These are phyloP conservation scores for Chalcosyrphus nemorum DNA, from an alignment of 2,888 invertebrate genomes.

Conservation along the genomic window DNA sequence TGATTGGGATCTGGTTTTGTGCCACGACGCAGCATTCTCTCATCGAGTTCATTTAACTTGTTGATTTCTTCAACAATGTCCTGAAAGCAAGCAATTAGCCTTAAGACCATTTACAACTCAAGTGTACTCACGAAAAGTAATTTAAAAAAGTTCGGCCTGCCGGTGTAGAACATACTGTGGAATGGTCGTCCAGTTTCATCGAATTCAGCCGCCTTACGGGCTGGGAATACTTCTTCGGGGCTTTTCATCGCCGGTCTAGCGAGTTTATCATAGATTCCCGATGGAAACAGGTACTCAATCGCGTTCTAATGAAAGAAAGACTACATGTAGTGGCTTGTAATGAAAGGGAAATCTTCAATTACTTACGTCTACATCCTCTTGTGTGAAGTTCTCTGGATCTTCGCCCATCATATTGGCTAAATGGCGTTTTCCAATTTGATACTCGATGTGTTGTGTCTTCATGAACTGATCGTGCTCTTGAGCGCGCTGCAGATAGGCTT, in stretches of 20 bases:
- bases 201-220: constrained; percentile 93
- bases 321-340: neutral
- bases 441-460: constrained; percentile 89
- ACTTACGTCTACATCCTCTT: constrained; percentile 92
- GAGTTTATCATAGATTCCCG: constrained; percentile 91
- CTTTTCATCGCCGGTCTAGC: constrained; percentile 96
- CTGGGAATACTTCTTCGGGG: constrained; percentile 93
- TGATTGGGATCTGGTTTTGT: constrained; percentile 85
- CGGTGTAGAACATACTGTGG: constrained; percentile 96
- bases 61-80: constrained; percentile 88
- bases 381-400: constrained; percentile 93
- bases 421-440: constrained; percentile 95
- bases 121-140: constrained; percentile 87
- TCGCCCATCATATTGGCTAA: constrained; percentile 99
- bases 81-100: constrained; percentile 79
- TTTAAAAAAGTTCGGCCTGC: constrained; percentile 92
- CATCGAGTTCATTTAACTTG: constrained; percentile 87
- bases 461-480: constrained; percentile 92
- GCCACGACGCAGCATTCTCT: constrained; percentile 86
- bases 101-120: neutral
- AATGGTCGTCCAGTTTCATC: constrained; percentile 94
- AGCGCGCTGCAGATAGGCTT: constrained; percentile 92
- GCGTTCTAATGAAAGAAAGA: constrained; percentile 85
- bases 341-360: neutral
- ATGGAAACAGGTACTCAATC: constrained; percentile 97